Percentiles rank a stretch among this genome's conserved stretches.
phyloP scores from a whole-genome alignment of 2,113 vertebrate genomes.

The Nannobrachium achirus region DNA sequence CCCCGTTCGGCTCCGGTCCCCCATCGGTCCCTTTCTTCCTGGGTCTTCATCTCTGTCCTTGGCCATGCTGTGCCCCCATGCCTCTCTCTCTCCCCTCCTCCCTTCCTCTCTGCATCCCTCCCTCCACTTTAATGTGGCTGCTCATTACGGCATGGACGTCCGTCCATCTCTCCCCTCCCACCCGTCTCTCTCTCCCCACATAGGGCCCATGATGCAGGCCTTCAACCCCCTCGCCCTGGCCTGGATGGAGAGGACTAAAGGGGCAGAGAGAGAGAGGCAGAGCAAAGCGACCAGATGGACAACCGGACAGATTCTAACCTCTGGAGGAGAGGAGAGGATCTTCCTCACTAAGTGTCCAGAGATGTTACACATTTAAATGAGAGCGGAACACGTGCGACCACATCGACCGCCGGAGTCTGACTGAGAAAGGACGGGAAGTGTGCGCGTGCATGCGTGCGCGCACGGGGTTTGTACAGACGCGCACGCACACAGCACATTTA shows the following conservation, averaged over 20 bases:
- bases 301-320: conserved; percentile 76
- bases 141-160: conserved; percentile 74
- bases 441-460: no score
- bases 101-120: conserved; percentile 31
- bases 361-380: conserved; percentile 26
- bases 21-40: conserved; percentile 61
- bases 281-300: conserved; percentile 61
- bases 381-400: conserved; percentile 35
- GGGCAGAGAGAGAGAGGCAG: conserved; percentile 51
- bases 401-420: conserved; percentile 59
- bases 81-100: conserved; percentile 39
- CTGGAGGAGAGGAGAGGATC: conserved; percentile 52
- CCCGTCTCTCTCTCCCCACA: conserved; percentile 65
- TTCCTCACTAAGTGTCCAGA: neutral
- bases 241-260: no score
- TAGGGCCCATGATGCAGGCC: conserved; percentile 71
- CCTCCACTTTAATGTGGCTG: conserved; percentile 74
- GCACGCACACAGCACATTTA: conserved; percentile 12
- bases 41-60: conserved; percentile 55
- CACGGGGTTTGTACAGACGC: no score
- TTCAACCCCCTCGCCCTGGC: conserved; percentile 69
- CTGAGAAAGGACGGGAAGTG: conserved; percentile 47
- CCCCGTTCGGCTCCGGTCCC: conserved; percentile 5
- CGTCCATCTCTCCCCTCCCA: conserved; percentile 46
- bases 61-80: conserved; percentile 12